Evolutionary conservation across 2,113 vertebrate genomes (phyloP).

Genomic region (Erythrolamprus reginae): DNA sequence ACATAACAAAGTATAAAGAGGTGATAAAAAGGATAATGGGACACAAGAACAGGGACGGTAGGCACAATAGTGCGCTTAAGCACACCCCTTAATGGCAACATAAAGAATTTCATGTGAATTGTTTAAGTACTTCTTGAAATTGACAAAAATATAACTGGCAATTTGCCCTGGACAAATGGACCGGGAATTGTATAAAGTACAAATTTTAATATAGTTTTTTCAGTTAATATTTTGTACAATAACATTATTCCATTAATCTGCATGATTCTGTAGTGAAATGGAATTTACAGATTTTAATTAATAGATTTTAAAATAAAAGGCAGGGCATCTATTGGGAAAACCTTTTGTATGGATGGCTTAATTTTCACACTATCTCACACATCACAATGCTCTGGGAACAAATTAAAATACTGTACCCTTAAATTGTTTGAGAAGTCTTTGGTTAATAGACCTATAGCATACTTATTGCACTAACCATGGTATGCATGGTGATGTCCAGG

Average conservation of each 20-base stretch:
- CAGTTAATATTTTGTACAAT: background rate
- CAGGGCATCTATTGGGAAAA: background rate
- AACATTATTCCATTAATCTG: background rate
- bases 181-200: background rate
- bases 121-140: background rate
- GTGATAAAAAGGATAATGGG: too few relatives aligned
- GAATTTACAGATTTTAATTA: too few relatives aligned
- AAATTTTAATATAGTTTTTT: background rate
- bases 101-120: background rate
- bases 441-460: background rate
- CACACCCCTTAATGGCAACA: too few relatives aligned
- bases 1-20: too few relatives aligned
- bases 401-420: background rate
- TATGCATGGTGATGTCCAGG: background rate
- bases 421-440: background rate
- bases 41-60: too few relatives aligned
- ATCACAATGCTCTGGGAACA: background rate
- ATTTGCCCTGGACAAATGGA: background rate
- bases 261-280: background rate
- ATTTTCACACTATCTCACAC: background rate
- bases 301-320: background rate
- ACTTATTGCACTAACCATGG: background rate
- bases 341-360: background rate
- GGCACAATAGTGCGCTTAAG: too few relatives aligned
- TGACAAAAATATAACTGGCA: background rate